phyloP scores from a whole-genome alignment of 2,888 invertebrate species.

The Antheraea assamensis region DNA sequence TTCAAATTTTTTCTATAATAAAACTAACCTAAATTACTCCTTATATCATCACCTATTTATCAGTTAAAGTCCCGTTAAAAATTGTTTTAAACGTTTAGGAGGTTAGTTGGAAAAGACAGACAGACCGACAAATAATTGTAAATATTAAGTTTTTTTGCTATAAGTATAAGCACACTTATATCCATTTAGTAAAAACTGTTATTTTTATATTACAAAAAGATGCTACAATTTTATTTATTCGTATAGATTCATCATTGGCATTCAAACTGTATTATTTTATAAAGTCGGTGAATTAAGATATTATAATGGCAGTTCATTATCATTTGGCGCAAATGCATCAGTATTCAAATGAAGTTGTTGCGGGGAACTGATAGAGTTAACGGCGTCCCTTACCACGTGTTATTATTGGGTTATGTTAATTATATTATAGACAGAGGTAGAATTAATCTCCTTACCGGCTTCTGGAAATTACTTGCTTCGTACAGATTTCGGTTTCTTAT shows the following conservation, averaged over 20 bases:
- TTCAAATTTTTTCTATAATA: no score
- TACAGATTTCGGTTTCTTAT: neutral
- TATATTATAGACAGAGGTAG: neutral
- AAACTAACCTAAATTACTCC: no score
- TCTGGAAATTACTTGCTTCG: neutral
- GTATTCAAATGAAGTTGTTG: conserved; percentile 41
- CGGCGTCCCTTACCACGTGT: conserved; percentile 28
- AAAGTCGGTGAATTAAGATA: conserved; percentile 34
- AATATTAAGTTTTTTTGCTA: no score
- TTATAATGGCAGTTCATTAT: conserved; percentile 41
- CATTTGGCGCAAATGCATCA: conserved; percentile 43
- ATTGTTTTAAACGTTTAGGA: no score
- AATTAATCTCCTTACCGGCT: neutral
- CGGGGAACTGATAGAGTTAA: conserved; percentile 33
- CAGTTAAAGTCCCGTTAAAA: no score
- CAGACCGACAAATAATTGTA: no score
- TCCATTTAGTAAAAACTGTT: no score
- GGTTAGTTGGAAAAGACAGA: no score
- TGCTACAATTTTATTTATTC: no score
- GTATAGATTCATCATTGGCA: neutral
- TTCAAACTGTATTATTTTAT: neutral
- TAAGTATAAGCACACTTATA: no score
- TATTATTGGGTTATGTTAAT: neutral
- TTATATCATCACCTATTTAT: no score
- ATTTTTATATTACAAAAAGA: no score